phyloP scores from a whole-genome alignment of 2,797 vertebrate genomes.

The Neosilurus hyrtlii region DNA sequence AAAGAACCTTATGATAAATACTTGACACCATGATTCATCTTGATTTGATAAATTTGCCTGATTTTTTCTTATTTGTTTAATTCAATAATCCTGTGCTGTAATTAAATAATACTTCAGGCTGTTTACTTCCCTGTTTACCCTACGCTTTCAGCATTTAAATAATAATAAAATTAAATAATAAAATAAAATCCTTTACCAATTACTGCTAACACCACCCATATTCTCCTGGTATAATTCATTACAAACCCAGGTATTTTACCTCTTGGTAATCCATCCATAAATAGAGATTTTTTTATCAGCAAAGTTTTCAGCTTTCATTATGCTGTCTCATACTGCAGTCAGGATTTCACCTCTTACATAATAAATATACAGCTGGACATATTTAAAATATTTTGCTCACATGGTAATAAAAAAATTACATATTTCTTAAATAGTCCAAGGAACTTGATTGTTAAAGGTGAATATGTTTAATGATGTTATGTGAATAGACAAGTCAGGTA shows the following conservation, averaged over 20 bases:
- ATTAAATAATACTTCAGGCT: background rate
- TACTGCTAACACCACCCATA: background rate
- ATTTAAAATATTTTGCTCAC: background rate
- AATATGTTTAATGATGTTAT: slow-evolving; percentile 6
- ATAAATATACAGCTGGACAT: background rate
- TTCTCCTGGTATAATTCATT: slow-evolving; percentile 5
- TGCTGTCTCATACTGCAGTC: background rate
- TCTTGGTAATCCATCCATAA: slow-evolving; percentile 21
- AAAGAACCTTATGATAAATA: background rate
- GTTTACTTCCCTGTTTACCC: background rate
- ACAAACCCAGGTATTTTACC: slow-evolving; percentile 23
- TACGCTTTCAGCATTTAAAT: background rate
- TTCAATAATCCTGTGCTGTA: background rate
- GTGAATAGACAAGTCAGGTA: background rate
- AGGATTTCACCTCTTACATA: background rate
- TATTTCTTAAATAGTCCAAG: background rate
- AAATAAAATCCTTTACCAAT: background rate
- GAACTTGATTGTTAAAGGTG: slow-evolving; percentile 17
- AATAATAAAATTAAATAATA: background rate
- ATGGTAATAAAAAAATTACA: background rate
- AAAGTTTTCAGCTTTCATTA: background rate
- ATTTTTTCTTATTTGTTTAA: background rate
- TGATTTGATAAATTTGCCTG: background rate
- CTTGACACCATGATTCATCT: background rate
- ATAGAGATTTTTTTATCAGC: slow-evolving; percentile 10